These are phyloP conservation scores for Caenorhabditis auriculariae DNA, from an alignment of 2,888 invertebrate species.

Conservation along the genomic window DNA sequence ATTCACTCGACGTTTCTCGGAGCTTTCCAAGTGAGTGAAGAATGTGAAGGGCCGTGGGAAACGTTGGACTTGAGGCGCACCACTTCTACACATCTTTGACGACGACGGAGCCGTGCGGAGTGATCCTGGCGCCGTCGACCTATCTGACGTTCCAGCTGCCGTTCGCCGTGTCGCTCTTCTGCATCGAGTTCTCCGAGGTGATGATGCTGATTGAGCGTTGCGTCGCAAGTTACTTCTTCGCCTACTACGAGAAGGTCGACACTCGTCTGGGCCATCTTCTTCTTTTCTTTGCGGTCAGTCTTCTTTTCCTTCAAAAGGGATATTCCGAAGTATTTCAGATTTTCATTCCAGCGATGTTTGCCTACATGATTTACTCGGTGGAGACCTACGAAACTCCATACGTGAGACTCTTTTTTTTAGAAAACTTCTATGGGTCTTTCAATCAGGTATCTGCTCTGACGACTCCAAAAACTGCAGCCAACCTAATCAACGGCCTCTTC, in stretches of 20 bases:
- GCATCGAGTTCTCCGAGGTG: constrained; percentile 21
- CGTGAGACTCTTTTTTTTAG: too few species aligned
- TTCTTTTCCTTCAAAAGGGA: too few species aligned
- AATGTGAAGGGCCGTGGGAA: neutral
- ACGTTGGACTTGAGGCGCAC: constrained; percentile 10
- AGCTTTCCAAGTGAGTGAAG: constrained; percentile 9
- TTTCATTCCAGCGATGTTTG: too few species aligned
- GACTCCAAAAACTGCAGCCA: too few species aligned
- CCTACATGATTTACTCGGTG: too few species aligned
- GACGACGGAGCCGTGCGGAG: constrained; percentile 12
- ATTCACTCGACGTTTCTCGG: constrained; percentile 10
- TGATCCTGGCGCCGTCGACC: constrained; percentile 10
- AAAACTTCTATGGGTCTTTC: too few species aligned
- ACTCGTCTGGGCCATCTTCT: too few species aligned
- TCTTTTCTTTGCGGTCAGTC: too few species aligned
- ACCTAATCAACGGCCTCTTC: too few species aligned
- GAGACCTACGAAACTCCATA: too few species aligned
- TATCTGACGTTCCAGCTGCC: constrained; percentile 17
- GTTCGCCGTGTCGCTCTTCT: constrained; percentile 15
- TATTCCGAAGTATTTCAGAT: too few species aligned
- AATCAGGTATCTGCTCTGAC: too few species aligned
- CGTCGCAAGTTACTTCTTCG: constrained; percentile 16
- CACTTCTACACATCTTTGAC: constrained; percentile 9
- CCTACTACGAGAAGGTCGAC: constrained; percentile 22
- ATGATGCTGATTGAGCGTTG: constrained; percentile 23